Base-by-base conservation (phyloP, 2,888 invertebrate species). In the Trissolcus japonicus region DNA sequence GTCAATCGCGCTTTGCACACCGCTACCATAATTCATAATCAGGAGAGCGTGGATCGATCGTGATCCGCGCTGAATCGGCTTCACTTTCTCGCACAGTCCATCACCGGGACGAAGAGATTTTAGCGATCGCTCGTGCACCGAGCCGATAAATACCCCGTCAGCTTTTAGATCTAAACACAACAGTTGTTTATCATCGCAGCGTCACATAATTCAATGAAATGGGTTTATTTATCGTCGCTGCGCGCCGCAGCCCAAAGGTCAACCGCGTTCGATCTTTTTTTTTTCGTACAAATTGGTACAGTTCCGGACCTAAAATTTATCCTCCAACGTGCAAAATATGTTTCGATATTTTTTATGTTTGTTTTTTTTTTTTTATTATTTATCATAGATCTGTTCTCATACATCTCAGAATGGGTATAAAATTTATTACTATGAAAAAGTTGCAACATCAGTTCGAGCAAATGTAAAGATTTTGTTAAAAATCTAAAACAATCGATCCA, bases 21-120 rank as follows among this genome's bases (percentile, higher is more conserved):
- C 50, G 63, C 61, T 67, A 57, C 55, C 56, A 74, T 74, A 75
- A 75, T 75, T 68, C 67, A 75, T 75, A 75, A 68, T 63, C 75
- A 63, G 14, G 73, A 73, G 73, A 73, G 66, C 72, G 72, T 72
- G 54, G 60, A 73, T 61, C 67, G 62, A 75, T 63, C 68, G 60
- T 61, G 56, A 59, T 54, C 59, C 59, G 60, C 19, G 50, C 35
- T 55, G 43, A 41, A 62, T 68, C 59, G 74, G 40, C 51, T 67
- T 74, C 62, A 74, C 74, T 74, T 74, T 74, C 74, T 61, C 56
- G 74, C 50, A 16, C 60, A 35, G 57, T 67, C 62, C 54, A 66
- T 66, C 66, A 73, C 54, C 11, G 50, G 65, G 35, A 40, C 61
- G 54, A 59, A 46, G 35, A 68, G 62, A 68, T 63, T 59, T 57